phyloP scores from a whole-genome alignment of 2,888 invertebrate genomes.

The Cacoxenus indagator region DNA sequence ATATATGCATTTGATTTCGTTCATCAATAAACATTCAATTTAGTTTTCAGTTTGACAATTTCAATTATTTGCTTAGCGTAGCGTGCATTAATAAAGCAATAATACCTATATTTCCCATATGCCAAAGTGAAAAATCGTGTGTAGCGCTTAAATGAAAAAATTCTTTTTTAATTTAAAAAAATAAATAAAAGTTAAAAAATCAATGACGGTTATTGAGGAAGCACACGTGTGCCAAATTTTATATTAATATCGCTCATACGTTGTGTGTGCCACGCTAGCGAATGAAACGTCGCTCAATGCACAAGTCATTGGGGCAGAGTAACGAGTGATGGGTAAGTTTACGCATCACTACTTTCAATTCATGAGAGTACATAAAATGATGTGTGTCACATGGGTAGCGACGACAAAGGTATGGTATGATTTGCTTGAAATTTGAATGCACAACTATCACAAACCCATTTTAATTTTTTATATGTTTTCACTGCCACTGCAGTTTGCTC shows the following conservation, averaged over 20 bases:
- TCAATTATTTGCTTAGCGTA: conserved; percentile 45
- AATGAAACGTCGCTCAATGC: neutral
- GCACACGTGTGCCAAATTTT: conserved; percentile 5
- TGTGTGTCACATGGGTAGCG: neutral
- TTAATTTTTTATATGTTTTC: too few relatives aligned
- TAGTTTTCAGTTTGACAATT: conserved; percentile 48
- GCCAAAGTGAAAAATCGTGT: neutral
- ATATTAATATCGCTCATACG: conserved; percentile 13
- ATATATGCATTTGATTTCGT: conserved; percentile 42
- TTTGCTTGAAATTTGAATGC: too few relatives aligned
- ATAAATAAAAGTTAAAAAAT: neutral
- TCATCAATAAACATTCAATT: conserved; percentile 44
- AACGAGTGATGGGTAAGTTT: neutral
- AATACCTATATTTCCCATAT: neutral
- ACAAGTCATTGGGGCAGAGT: neutral
- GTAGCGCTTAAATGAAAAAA: neutral
- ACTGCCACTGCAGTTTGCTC: too few relatives aligned
- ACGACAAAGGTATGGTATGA: neutral
- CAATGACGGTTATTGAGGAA: neutral
- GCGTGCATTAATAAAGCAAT: neutral
- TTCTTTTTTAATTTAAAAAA: neutral
- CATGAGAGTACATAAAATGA: conserved; percentile 7
- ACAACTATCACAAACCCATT: too few relatives aligned
- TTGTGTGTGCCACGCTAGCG: neutral
- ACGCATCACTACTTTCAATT: conserved; percentile 17